A percentile compares a stretch with the other conserved stretches of the same genome.
Evolutionary conservation across 2,888 invertebrate species (phyloP).

Genomic region (Acronicta alni): DNA sequence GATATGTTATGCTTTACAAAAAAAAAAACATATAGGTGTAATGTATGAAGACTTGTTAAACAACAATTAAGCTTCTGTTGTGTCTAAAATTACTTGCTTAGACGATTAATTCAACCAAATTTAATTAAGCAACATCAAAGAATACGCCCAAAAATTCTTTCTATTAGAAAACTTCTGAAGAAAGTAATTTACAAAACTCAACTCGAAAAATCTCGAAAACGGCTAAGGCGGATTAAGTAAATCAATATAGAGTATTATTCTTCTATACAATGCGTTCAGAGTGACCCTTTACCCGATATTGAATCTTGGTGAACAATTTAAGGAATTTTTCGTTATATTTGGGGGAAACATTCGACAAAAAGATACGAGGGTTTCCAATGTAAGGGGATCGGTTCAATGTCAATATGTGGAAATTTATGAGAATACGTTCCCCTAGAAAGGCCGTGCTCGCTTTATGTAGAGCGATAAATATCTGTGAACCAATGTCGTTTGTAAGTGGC

Average conservation of each 20-base stretch:
- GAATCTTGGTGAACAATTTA: slow-evolving; percentile 68
- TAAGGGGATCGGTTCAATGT: slow-evolving; percentile 68
- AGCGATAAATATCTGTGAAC: slow-evolving; percentile 23
- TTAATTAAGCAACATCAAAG: slow-evolving; percentile 17
- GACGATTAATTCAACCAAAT: slow-evolving; percentile 14
- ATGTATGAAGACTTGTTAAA: no score
- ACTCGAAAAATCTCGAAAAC: slow-evolving; percentile 20
- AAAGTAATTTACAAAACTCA: slow-evolving; percentile 18
- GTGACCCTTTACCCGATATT: slow-evolving; percentile 62
- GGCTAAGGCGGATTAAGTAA: slow-evolving; percentile 39
- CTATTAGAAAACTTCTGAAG: slow-evolving; percentile 13
- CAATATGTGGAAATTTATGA: slow-evolving; percentile 79
- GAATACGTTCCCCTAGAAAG: slow-evolving; percentile 52
- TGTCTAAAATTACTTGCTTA: no score
- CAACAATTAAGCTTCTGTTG: no score
- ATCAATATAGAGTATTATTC: slow-evolving; percentile 63
- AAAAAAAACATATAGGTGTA: no score
- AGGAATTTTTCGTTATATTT: slow-evolving; percentile 75
- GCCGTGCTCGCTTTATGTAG: slow-evolving; percentile 20
- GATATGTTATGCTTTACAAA: no score
- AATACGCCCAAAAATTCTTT: slow-evolving; percentile 4
- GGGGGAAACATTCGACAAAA: slow-evolving; percentile 70
- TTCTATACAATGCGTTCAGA: slow-evolving; percentile 57
- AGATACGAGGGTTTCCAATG: slow-evolving; percentile 75
- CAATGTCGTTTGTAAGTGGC: background rate